These are phyloP conservation scores for Drosophila quinaria DNA, from an alignment of 2,888 invertebrate species.

Conservation along the genomic window DNA sequence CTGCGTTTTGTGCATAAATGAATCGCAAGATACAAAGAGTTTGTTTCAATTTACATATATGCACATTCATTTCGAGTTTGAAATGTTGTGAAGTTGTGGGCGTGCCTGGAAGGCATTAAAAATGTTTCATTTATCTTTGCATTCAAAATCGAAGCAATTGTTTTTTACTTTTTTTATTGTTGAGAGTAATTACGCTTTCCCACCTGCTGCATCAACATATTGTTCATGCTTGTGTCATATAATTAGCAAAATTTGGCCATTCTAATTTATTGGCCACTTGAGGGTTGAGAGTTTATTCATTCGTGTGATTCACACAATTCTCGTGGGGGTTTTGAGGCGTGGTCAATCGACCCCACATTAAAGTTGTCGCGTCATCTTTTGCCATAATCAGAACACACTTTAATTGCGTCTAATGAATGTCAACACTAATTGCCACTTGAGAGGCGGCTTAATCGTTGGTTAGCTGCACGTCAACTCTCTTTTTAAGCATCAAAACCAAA, in stretches of 20 bases:
- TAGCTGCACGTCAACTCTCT: constrained; percentile 37
- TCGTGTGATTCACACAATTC: constrained; percentile 51
- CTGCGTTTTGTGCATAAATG: neutral
- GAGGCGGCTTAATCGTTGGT: constrained; percentile 41
- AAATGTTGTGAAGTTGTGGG: constrained; percentile 3
- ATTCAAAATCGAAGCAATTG: constrained; percentile 10
- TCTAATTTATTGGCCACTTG: constrained; percentile 62
- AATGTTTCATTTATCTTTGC: neutral
- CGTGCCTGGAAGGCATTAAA: constrained; percentile 2
- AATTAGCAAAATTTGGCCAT: constrained; percentile 54
- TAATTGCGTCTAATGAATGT: constrained; percentile 78
- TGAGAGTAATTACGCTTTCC: constrained; percentile 13
- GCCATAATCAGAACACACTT: constrained; percentile 74
- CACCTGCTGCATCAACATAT: constrained; percentile 19
- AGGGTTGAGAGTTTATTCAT: constrained; percentile 12
- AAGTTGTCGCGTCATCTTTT: constrained; percentile 58
- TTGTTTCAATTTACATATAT: neutral
- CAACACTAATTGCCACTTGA: constrained; percentile 76
- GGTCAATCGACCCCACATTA: constrained; percentile 35
- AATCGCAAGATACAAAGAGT: neutral
- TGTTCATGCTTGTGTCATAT: constrained; percentile 25
- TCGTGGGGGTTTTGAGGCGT: constrained; percentile 45
- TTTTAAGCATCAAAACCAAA: constrained; percentile 9
- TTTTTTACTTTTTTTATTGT: neutral
- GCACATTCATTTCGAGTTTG: neutral